A percentile compares a stretch with the other conserved stretches of the same genome.
Conservation (phyloP, 2,113 vertebrate genomes). For the rat (Rattus norvegicus) region DNA sequence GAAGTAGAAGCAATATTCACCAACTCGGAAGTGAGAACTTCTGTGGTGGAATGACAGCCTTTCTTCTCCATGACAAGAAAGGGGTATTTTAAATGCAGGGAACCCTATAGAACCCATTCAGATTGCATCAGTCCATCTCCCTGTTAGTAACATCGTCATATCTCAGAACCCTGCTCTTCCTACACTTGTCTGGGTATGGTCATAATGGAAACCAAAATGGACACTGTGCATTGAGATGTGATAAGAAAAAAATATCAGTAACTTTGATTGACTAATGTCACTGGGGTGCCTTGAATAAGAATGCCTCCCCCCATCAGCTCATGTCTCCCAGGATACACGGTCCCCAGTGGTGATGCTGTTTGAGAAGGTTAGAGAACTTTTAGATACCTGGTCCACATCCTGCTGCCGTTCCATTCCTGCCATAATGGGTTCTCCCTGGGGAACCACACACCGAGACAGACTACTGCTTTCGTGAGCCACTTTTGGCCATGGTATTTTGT, state of each 20-base stretch:
- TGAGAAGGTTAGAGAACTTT: neutral
- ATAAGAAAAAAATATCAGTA: neutral
- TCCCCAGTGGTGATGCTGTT: neutral
- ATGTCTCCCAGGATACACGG: neutral
- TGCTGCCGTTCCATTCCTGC: neutral
- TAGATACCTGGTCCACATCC: neutral
- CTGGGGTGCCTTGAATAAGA: neutral
- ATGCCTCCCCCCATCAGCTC: neutral
- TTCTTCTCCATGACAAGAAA: conserved; percentile 55
- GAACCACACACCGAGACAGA: neutral
- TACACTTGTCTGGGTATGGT: neutral
- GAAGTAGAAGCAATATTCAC: conserved; percentile 57
- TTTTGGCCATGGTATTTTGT: neutral
- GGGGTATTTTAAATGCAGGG: conserved; percentile 65
- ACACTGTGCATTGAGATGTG: conserved; percentile 47
- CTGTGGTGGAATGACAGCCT: conserved; percentile 49
- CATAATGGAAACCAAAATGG: neutral
- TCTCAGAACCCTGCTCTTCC: conserved; percentile 22
- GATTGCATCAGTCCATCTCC: neutral
- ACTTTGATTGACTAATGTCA: neutral
- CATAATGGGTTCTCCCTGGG: neutral
- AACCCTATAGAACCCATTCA: conserved; percentile 66
- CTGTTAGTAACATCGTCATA: conserved; percentile 13
- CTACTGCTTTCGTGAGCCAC: neutral
- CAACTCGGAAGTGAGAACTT: conserved; percentile 62